These are phyloP conservation scores for Heteromyza rotundicornis DNA, from an alignment of 2,888 invertebrate species.

Conservation along the genomic window DNA sequence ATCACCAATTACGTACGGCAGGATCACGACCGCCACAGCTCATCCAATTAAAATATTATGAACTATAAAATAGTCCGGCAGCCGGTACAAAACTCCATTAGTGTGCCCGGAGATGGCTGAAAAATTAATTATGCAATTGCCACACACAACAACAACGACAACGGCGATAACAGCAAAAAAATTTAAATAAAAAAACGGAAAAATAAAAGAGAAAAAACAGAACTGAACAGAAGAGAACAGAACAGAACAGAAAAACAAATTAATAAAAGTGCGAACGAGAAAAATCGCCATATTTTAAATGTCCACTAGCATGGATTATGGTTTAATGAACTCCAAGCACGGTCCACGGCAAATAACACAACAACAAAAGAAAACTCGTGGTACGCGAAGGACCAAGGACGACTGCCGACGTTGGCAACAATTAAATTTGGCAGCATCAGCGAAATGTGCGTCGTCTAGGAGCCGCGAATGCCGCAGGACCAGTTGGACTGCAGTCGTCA, in stretches of 20 bases:
- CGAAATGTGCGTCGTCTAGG: slow-evolving; percentile 3
- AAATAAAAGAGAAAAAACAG: neutral
- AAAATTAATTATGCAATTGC: too few relatives aligned
- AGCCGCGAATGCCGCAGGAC: neutral
- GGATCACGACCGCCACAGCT: too few relatives aligned
- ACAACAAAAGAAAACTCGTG: too few relatives aligned
- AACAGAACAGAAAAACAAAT: slow-evolving; percentile 11
- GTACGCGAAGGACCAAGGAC: neutral
- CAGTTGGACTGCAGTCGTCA: slow-evolving; percentile 11
- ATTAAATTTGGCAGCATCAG: slow-evolving; percentile 12
- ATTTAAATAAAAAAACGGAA: neutral
- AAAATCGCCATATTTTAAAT: slow-evolving; percentile 12
- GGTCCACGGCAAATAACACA: too few relatives aligned
- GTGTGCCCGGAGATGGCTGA: too few relatives aligned
- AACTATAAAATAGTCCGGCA: too few relatives aligned
- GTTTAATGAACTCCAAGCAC: slow-evolving; percentile 20
- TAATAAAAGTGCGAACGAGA: slow-evolving; percentile 14
- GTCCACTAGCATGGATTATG: slow-evolving; percentile 13
- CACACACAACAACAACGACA: too few relatives aligned
- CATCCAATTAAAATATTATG: too few relatives aligned
- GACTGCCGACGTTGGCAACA: slow-evolving; percentile 5
- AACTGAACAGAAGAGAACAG: neutral
- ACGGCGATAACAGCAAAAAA: slow-evolving; percentile 2
- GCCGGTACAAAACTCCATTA: too few relatives aligned
- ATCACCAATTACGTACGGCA: too few relatives aligned